Evolutionary conservation across 2,888 invertebrate genomes (phyloP), one percentile per base, ranked within the genome.

Genomic region (Alentia gelatinosa): DNA sequence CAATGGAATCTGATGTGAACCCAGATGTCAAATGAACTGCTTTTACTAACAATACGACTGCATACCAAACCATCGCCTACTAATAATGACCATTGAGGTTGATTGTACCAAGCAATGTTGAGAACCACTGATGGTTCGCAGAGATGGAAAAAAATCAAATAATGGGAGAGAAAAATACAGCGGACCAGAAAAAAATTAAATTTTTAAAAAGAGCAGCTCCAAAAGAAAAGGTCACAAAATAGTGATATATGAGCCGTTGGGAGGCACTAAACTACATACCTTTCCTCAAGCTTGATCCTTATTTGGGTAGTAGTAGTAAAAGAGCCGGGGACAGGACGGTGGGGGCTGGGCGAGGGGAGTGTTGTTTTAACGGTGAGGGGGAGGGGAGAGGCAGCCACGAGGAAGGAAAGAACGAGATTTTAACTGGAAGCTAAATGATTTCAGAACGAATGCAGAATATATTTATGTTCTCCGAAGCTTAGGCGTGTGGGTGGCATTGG

Each of bases 271-370:
- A 5, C 50, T 86, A 86, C 86, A 86, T 86, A 86, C 86, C 86
- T 86, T 40, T 37, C 33, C 86, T 86, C 86, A 86, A 50, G 86
- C 86, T 50, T 86, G 47, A 47, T 86, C 86, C 86, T 47, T 86
- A 23, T 86, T 86, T 86, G 86, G 86, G 86, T 86, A 86, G 86
- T 86, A 86, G 86, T 86, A 86, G 86, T 86, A 86, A 86, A 30
- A 86, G 35, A 86, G 86, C 5, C 86, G 86, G 50, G 42, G 86
- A 33, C 39, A 12, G 83, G 39, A 39, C 74, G 33, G 5, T n/a
- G 26, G 19, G 74, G 74, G 74, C 74, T 33, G 74, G 74, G 74
- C 15, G 7, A 79, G 37, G 79, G 35, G 35, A 33, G 33, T 7
- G 35, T 9, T 30, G 35, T 5, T 7, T 1, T 12, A 3, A 30